Base-by-base conservation (phyloP, 2,113 vertebrate genomes). In the Xenotilapia longispinis region DNA sequence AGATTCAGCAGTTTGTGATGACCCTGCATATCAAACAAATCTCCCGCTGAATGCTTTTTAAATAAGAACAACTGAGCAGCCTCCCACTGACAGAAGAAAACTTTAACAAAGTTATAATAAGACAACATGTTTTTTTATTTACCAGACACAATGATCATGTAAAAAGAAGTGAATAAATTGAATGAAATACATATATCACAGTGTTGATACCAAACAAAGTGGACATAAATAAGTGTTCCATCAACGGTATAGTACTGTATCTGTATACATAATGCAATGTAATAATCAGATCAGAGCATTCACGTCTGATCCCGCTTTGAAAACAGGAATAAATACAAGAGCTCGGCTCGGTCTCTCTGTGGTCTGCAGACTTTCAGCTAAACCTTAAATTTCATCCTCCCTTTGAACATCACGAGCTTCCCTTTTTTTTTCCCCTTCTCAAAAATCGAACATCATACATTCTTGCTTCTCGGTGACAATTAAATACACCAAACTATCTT, bases 101-200 rank as follows among this genome's bases (percentile, higher is more conserved):
- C 33, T 33, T 33, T 33, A 33, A 33, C 14, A 14, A 49, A 5
- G 14, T 55, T 78, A 91, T 93, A 93, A 88, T 92, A 96, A 94
- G 89, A 96, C 93, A 95, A 93, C 91, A 91, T 73, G 58, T 15
- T 93, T 93, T 88, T 97, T 97, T 96, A 96, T 96, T 96, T 95
- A 95, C 88, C 93, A 93, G 95, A 97, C 95, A 96, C 95, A 95
- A 87, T 94, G 91, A 95, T 96, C 94, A 96, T 96, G 96, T 96
- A 96, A 96, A 97, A 96, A 96, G 87, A 95, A 95, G 94, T 95
- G 94, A 90, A 91, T 88, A 87, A 95, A 95, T 91, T 83, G 83
- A 92, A 95, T 92, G 83, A 94, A 94, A 92, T 79, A 95, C 94
- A 94, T 87, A 80, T 81, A 94, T 96, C 96, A 97, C 97, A 96